These are phyloP conservation scores for Papilio machaon DNA, from an alignment of 1,140 invertebrate species.

Conservation along the genomic window DNA sequence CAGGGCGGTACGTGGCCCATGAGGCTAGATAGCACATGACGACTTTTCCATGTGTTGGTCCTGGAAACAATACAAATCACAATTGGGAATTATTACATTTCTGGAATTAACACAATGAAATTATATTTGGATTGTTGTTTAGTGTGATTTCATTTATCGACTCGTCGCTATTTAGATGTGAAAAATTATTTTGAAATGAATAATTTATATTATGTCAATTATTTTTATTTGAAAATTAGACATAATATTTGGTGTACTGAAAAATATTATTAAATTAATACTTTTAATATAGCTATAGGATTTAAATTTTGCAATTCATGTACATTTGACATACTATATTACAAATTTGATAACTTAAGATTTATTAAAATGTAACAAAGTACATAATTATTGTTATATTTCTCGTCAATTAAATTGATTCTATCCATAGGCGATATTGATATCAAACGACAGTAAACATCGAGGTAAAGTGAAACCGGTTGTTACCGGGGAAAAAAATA, in stretches of 20 bases:
- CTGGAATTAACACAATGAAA: too few relatives aligned
- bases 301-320: too few relatives aligned
- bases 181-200: too few relatives aligned
- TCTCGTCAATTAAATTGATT: background rate
- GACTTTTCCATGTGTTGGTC: slow-evolving; percentile 30
- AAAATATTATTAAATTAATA: too few relatives aligned
- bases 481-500: background rate
- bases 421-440: background rate
- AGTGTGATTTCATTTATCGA: too few relatives aligned
- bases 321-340: background rate
- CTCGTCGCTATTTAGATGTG: too few relatives aligned
- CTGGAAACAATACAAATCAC: background rate
- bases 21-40: slow-evolving; percentile 26
- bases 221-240: too few relatives aligned
- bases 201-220: too few relatives aligned
- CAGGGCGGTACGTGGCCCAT: slow-evolving; percentile 24
- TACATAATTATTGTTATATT: background rate
- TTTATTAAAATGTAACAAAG: background rate
- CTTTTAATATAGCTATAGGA: too few relatives aligned
- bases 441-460: background rate
- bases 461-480: background rate
- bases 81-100: background rate
- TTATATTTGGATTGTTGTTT: too few relatives aligned
- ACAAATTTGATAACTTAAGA: background rate
- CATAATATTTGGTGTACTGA: too few relatives aligned